These are phyloP conservation scores for Oasisia sp. DNA, from an alignment of 2,888 invertebrate genomes.

Conservation along the genomic window DNA sequence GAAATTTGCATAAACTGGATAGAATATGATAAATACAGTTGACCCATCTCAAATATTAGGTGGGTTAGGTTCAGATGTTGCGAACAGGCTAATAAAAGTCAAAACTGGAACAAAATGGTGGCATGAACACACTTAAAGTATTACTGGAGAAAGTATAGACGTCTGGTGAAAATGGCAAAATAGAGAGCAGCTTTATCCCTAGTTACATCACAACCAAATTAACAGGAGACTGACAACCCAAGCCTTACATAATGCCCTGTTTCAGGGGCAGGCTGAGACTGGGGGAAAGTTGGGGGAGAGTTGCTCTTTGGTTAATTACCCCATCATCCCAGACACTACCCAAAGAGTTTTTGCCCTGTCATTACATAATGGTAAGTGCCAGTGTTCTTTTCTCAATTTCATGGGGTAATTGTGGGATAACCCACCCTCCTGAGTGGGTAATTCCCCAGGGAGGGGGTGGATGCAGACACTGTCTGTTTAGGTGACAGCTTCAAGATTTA, in stretches of 20 bases:
- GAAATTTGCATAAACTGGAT: background rate
- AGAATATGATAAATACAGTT: background rate
- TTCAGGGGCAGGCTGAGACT: background rate
- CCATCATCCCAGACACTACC: conserved; percentile 4
- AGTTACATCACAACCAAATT: conserved; percentile 17
- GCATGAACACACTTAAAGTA: background rate
- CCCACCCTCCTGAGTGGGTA: background rate
- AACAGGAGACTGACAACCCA: background rate
- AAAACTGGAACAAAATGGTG: background rate
- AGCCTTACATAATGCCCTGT: background rate
- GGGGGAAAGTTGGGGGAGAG: background rate
- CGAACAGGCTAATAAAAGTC: background rate
- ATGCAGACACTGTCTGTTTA: background rate
- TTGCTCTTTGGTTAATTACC: background rate
- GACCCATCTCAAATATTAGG: background rate
- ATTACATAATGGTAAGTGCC: background rate
- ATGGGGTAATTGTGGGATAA: background rate
- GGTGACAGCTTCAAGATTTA: background rate
- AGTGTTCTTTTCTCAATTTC: conserved; percentile 11
- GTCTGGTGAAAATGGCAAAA: background rate
- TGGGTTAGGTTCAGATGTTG: background rate
- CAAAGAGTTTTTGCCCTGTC: background rate
- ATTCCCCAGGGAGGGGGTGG: conserved; percentile 4
- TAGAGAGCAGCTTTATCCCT: background rate
- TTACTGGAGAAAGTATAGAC: background rate